A percentile compares a stretch with the other conserved stretches of the same genome.
Conservation (phyloP, 2,797 vertebrate genomes). For the Zalophus californianus region DNA sequence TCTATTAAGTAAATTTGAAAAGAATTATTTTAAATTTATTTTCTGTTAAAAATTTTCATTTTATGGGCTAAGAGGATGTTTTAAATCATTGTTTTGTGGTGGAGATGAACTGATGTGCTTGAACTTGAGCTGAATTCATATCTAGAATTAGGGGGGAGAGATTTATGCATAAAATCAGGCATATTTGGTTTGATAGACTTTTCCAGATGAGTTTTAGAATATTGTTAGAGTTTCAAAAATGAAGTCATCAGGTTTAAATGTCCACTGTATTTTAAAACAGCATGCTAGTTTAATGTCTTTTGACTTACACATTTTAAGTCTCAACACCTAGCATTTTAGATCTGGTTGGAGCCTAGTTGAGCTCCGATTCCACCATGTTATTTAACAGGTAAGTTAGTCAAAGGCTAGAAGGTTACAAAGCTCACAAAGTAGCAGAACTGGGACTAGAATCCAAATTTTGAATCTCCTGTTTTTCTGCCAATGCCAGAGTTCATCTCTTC, state of each 20-base stretch:
- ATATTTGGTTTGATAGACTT: slow-evolving; percentile 51
- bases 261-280: slow-evolving; percentile 32
- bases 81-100: slow-evolving; percentile 50
- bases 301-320: background rate
- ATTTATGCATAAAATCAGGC: background rate
- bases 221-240: slow-evolving; percentile 41
- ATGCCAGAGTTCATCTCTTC: slow-evolving; percentile 13
- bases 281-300: slow-evolving; percentile 43
- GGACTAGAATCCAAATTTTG: slow-evolving; percentile 3
- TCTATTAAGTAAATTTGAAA: slow-evolving; percentile 20
- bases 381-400: background rate
- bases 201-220: slow-evolving; percentile 47
- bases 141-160: slow-evolving; percentile 41
- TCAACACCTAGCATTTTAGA: background rate
- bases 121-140: slow-evolving; percentile 14
- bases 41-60: slow-evolving; percentile 37
- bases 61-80: background rate
- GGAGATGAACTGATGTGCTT: background rate
- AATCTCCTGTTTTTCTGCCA: background rate
- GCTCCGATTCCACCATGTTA: background rate
- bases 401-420: background rate
- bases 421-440: background rate
- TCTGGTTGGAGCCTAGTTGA: background rate
- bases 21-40: slow-evolving; percentile 1
- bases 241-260: background rate